These are phyloP conservation scores for Proteles cristata DNA, from an alignment of 2,113 vertebrate species.

Conservation along the genomic window DNA sequence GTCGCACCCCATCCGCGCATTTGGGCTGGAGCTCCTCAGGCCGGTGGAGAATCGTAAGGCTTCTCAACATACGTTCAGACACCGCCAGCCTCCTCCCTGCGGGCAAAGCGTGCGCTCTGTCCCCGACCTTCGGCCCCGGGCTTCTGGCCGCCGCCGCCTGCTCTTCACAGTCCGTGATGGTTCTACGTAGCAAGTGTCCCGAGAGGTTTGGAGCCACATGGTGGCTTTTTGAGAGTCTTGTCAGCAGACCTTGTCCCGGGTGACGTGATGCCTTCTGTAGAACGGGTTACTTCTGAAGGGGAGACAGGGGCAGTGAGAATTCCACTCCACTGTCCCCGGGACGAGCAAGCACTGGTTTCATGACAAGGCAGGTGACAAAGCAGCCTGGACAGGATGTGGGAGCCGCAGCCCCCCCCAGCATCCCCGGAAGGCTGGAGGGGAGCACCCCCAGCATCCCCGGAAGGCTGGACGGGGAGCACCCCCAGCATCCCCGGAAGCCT, in stretches of 20 bases:
- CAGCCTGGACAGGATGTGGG: neutral
- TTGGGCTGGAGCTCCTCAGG: neutral
- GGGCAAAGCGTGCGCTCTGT: fast-evolving
- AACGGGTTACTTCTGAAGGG: neutral
- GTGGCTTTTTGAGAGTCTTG: neutral
- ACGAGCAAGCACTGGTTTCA: fast-evolving
- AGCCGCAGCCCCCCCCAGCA: fast-evolving
- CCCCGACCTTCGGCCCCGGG: fast-evolving
- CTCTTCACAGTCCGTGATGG: neutral
- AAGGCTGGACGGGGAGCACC: neutral
- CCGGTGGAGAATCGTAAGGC: fast-evolving
- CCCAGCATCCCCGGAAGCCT: no score
- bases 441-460: neutral
- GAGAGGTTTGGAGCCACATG: fast-evolving
- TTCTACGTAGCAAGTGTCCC: neutral
- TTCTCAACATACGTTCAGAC: fast-evolving
- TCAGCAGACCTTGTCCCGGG: fast-evolving
- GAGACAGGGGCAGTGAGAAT: neutral
- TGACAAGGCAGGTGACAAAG: neutral
- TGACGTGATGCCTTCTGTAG: neutral
- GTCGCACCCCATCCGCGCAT: neutral
- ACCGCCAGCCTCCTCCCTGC: neutral
- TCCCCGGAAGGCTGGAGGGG: fast-evolving
- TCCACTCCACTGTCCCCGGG: neutral
- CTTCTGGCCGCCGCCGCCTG: neutral